These are phyloP conservation scores for Aspidiotus rigidus DNA, from an alignment of 2,888 invertebrate genomes.

Conservation along the genomic window DNA sequence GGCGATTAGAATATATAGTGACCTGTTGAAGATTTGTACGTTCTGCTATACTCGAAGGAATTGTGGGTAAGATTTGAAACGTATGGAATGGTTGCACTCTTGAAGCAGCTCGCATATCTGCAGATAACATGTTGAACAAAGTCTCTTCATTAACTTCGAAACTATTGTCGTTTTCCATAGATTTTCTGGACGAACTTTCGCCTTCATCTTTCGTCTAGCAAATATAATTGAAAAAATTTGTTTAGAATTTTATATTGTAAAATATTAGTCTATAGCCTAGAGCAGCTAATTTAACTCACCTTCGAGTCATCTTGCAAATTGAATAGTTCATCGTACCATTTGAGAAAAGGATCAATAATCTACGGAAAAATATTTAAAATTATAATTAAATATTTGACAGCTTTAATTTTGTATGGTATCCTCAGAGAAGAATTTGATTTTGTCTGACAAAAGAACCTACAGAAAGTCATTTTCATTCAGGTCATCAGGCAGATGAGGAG, in stretches of 20 bases:
- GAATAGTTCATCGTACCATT: slow-evolving; percentile 15
- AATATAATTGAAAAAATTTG: too few species aligned
- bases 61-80: slow-evolving; percentile 16
- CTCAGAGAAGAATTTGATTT: too few species aligned
- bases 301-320: not conserved
- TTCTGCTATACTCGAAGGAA: slow-evolving; percentile 20
- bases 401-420: too few species aligned
- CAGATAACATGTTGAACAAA: slow-evolving; percentile 21
- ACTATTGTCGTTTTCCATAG: slow-evolving; percentile 9
- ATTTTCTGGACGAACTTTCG: not conserved
- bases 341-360: slow-evolving; percentile 21
- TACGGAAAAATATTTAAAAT: slow-evolving; percentile 7
- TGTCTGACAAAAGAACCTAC: too few species aligned
- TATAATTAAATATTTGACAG: too few species aligned
- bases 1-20: not conserved
- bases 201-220: too few species aligned
- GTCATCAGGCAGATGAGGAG: too few species aligned
- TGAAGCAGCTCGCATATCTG: slow-evolving; percentile 17
- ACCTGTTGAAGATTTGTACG: slow-evolving; percentile 17
- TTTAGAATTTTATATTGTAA: too few species aligned
- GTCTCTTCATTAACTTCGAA: slow-evolving; percentile 28
- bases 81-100: slow-evolving; percentile 18
- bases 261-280: not conserved
- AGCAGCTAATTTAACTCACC: too few species aligned
- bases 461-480: too few species aligned